phyloP scores from a whole-genome alignment of 2,113 vertebrate genomes.

The Grammomys dolichurus region DNA sequence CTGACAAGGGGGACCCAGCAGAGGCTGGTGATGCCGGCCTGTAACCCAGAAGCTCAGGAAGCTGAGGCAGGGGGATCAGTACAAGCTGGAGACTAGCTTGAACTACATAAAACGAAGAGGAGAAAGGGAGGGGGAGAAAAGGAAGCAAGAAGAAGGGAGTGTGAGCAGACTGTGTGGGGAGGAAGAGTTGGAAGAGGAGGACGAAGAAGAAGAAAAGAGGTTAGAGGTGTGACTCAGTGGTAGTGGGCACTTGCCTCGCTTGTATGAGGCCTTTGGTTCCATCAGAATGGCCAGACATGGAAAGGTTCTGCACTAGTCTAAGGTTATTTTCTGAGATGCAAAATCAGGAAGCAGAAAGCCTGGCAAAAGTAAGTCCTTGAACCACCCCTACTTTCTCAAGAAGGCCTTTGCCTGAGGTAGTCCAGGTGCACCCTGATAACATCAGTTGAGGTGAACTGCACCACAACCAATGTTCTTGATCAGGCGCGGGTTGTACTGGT shows the following conservation, averaged over 20 bases:
- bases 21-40: neutral
- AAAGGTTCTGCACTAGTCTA: neutral
- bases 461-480: neutral
- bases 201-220: neutral
- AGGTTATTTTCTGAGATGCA: neutral
- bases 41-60: neutral
- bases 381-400: neutral
- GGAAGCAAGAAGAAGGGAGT: no score
- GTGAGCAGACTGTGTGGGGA: neutral
- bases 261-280: neutral
- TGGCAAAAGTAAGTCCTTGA: neutral
- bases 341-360: neutral
- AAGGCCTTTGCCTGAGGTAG: neutral
- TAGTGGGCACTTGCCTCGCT: neutral
- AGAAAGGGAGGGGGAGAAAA: neutral
- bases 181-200: neutral
- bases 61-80: neutral
- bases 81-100: neutral
- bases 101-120: neutral
- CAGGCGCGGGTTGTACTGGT: neutral
- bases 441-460: neutral
- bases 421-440: neutral
- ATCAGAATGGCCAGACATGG: neutral
- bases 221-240: neutral
- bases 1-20: neutral